Base-by-base conservation (phyloP, 1,140 invertebrate genomes). In the Chymomyza costata region DNA sequence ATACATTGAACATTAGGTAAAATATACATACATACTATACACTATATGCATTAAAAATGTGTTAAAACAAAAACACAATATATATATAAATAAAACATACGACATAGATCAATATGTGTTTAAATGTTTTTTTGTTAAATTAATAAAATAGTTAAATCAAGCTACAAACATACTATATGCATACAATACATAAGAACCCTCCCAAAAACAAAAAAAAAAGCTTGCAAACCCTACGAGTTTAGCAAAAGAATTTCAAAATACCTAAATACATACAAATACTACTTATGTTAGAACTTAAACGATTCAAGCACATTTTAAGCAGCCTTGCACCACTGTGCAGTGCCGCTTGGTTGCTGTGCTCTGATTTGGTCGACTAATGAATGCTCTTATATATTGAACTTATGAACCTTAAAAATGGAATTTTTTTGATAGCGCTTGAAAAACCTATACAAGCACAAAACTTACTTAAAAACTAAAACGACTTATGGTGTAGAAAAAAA, bases 401-500 rank as follows among this genome's bases (percentile, higher is more conserved):
- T 52, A 52, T 57, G 47, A 56, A 16, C 30, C 32, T 32, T 16
- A n/a, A 15, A 46, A 17, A 46, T 15, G 14, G 6, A 18, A 34
- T 49, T 30, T 51, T 48, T 38, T 34, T n/a, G 37, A 21, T 37
- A 59, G 30, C 50, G 31, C 44, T 41, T 11, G 21, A 19, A 45
- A 48, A 49, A 53, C 17, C 53, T 30, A 44, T 52, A 64, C 30
- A 56, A 54, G 70, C 66, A 76, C 69, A 78, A 66, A 76, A 50
- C 50, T 66, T 66, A 78, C 62, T 69, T 8, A 15, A 65, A 53
- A 63, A 37, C n/a, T n/a, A n/a, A n/a, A n/a, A n/a, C n/a, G n/a
- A n/a, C n/a, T n/a, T n/a, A n/a, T n/a, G n/a, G n/a, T n/a, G n/a
- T n/a, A n/a, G n/a, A 32, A 50, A 31, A 13, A 1, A 51, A 40